These are phyloP conservation scores for Ctenopoma multispine DNA, from an alignment of 2,797 vertebrate species.

Conservation along the genomic window DNA sequence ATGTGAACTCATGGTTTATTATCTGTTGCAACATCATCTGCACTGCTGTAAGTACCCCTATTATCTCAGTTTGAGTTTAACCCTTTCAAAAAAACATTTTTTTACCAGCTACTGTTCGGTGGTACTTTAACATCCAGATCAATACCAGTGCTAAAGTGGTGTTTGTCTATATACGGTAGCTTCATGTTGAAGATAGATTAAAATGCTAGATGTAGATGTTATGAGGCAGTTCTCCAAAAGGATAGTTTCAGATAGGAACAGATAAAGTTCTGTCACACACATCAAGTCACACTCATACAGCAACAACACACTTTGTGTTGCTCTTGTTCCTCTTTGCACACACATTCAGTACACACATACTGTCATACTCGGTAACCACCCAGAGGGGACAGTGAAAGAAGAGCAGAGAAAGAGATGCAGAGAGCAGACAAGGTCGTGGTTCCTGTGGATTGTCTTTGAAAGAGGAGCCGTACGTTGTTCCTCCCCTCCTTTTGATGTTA, in stretches of 20 bases:
- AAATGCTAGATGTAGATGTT: too few relatives aligned
- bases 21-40: not conserved
- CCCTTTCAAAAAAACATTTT: too few relatives aligned
- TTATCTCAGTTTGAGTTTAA: too few relatives aligned
- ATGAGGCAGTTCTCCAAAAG: too few relatives aligned
- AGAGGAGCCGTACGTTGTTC: conserved; percentile 72
- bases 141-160: too few relatives aligned
- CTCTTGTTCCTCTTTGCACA: not conserved
- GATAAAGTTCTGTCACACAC: conserved; percentile 24
- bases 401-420: conserved; percentile 63
- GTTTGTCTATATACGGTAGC: not conserved
- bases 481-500: conserved; percentile 78
- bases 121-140: too few relatives aligned
- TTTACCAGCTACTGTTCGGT: too few relatives aligned
- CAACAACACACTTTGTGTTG: conserved; percentile 39
- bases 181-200: not conserved
- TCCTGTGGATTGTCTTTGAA: conserved; percentile 80
- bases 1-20: conserved; percentile 5
- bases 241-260: not conserved
- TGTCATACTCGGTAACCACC: conserved; percentile 48
- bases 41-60: not conserved
- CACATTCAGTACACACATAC: conserved; percentile 10
- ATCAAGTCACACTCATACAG: conserved; percentile 24
- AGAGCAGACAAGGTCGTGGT: conserved; percentile 73
- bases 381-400: conserved; percentile 67